Percentiles rank a stretch among this genome's conserved stretches.
These are phyloP conservation scores for Oceanodroma tethys DNA, from an alignment of 2,113 vertebrate species.

Conservation along the genomic window DNA sequence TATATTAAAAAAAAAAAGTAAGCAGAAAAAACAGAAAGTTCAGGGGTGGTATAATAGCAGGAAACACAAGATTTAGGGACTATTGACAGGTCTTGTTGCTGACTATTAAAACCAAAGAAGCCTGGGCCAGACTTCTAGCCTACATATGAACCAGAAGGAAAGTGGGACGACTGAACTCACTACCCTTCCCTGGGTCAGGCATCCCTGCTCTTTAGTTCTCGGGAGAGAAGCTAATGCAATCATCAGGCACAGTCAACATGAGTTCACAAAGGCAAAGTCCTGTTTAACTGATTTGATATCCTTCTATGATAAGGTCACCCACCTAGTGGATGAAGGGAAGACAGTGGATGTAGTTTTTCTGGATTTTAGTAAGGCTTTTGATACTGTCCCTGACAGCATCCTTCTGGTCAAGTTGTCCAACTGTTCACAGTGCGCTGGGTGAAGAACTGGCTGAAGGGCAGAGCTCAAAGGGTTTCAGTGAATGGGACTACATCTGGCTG, in stretches of 20 bases:
- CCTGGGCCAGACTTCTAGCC: neutral
- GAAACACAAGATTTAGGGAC: neutral
- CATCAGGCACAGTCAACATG: neutral
- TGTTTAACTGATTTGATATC: neutral
- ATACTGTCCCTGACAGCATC: neutral
- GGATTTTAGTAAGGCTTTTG: neutral
- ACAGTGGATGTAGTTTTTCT: neutral
- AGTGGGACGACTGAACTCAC: neutral
- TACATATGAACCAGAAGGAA: neutral
- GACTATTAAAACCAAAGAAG: neutral
- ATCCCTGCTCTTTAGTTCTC: neutral
- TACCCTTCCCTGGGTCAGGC: neutral
- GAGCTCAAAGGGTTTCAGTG: neutral
- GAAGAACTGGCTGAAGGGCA: neutral
- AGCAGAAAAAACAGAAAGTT: neutral
- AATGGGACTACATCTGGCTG: neutral
- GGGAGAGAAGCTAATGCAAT: neutral
- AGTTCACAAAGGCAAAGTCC: neutral
- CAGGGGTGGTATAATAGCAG: neutral
- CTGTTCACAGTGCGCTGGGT: neutral
- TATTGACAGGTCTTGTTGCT: neutral
- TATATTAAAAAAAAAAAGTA: neutral
- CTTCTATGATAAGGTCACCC: neutral
- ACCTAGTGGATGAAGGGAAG: neutral
- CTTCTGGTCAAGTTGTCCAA: neutral